These are phyloP conservation scores for Etheostoma spectabile DNA, from an alignment of 2,113 vertebrate species.

Conservation along the genomic window DNA sequence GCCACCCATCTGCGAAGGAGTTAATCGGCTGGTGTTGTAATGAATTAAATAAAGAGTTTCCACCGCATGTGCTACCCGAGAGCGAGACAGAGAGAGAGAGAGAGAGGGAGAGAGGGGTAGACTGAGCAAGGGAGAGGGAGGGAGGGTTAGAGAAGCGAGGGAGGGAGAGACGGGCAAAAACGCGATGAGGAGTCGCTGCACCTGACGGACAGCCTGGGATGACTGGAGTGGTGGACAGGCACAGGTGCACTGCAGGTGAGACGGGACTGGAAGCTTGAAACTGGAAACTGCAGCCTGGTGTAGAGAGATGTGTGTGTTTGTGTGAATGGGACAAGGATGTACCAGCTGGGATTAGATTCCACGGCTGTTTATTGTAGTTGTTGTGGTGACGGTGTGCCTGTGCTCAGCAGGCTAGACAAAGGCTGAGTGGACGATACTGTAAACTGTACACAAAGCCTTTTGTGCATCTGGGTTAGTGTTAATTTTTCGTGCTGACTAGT, in stretches of 20 bases:
- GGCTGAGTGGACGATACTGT: slow-evolving; percentile 46
- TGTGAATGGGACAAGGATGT: slow-evolving; percentile 26
- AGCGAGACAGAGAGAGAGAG: slow-evolving; percentile 61
- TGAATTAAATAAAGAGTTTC: slow-evolving; percentile 87
- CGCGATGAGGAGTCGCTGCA: slow-evolving; percentile 76
- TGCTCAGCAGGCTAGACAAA: slow-evolving; percentile 44
- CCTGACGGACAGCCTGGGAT: slow-evolving; percentile 79
- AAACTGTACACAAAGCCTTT: slow-evolving; percentile 25
- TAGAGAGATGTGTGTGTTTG: slow-evolving; percentile 20
- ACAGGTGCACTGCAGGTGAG: slow-evolving; percentile 83
- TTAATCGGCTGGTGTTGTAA: slow-evolving; percentile 85
- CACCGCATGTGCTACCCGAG: slow-evolving; percentile 78
- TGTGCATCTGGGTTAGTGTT: slow-evolving; percentile 20
- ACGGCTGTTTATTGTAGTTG: slow-evolving; percentile 75
- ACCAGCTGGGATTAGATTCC: slow-evolving; percentile 58
- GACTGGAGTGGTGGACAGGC: slow-evolving; percentile 75
- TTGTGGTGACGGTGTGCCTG: slow-evolving; percentile 70
- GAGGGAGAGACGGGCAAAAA: slow-evolving; percentile 66
- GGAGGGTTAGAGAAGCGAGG: slow-evolving; percentile 24
- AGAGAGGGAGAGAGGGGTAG: slow-evolving; percentile 54
- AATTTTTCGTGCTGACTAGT: slow-evolving; percentile 2
- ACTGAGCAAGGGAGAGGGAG: slow-evolving; percentile 40
- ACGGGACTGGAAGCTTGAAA: slow-evolving; percentile 30
- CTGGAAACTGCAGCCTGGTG: slow-evolving; percentile 33
- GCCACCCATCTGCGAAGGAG: slow-evolving; percentile 78